Evolutionary conservation across 2,888 invertebrate species (phyloP), one percentile per base, ranked within the genome.

Genomic region (Lagria hirta): DNA sequence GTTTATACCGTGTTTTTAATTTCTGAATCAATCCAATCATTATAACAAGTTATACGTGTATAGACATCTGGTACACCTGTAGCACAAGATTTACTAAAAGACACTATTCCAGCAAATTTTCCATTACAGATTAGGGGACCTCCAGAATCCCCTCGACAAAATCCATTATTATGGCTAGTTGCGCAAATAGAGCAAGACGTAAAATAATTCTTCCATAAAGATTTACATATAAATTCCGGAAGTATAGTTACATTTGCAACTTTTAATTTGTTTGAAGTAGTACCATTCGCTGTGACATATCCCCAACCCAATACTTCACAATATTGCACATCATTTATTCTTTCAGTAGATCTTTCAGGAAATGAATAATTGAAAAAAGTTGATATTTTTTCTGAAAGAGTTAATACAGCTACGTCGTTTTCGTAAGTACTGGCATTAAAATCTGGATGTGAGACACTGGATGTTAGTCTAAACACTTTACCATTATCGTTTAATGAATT

Each of bases 261-360:
- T 36, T 36, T 36, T 12, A 36, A 36, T 36, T 36, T 36, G 21
- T 36, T 36, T 6, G 36, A 36, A 7, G 27, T 16, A 5, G 26
- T 36, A 8, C 36, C 36, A 4, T 27, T 27, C 10, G 36, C 36
- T 36, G 26, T 13, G 11, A 27, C 27, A 7, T 27, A 36, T n/a
- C 38, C 38, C 38, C 38, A 38, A 3, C 38, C 38, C 38, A 38
- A 30, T 12, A 38, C 30, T 17, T 38, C 29, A 10, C 38, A 38
- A 15, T 29, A 30, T n/a, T n/a, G n/a, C n/a, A n/a, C n/a, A n/a
- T n/a, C n/a, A n/a, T n/a, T n/a, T n/a, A n/a, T n/a, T n/a, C n/a
- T n/a, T n/a, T n/a, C n/a, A n/a, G n/a, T 29, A 22, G 30, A 23
- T 23, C 38, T 14, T 7, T n/a, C 15, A 2, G 38, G 38, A 38